These are phyloP conservation scores for Saguinus imperator DNA, from an alignment of 2,113 vertebrate genomes.

Conservation along the genomic window DNA sequence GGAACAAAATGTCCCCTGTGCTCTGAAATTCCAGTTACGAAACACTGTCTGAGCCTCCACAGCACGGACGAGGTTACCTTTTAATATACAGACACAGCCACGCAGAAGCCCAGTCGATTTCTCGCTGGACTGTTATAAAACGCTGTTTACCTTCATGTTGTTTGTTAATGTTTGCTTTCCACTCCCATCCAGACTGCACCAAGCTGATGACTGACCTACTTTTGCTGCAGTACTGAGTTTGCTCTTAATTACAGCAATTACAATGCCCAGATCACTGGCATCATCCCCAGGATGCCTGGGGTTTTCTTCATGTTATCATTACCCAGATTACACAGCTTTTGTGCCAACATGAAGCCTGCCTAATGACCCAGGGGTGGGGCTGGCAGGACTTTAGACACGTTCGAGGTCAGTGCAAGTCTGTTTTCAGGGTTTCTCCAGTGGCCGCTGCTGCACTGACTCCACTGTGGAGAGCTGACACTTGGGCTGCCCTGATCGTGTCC, in stretches of 20 bases:
- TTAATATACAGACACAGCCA: background rate
- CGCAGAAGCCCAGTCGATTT: background rate
- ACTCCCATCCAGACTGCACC: constrained; percentile 70
- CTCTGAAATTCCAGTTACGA: background rate
- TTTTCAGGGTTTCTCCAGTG: background rate
- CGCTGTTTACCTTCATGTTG: constrained; percentile 51
- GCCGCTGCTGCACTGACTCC: background rate
- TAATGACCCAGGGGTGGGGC: constrained; percentile 71
- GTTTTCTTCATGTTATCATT: constrained; percentile 80
- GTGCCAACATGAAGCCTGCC: constrained; percentile 65
- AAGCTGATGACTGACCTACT: constrained; percentile 82
- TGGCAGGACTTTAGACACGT: constrained; percentile 18
- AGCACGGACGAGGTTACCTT: background rate
- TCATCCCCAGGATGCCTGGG: constrained; percentile 73
- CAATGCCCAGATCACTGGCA: constrained; percentile 76
- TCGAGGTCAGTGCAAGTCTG: background rate
- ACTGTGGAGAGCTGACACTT: background rate
- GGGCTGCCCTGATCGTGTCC: background rate
- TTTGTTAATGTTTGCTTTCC: constrained; percentile 50
- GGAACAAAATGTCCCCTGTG: background rate
- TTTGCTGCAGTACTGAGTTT: constrained; percentile 80
- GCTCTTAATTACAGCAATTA: constrained; percentile 86
- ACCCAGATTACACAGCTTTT: constrained; percentile 77
- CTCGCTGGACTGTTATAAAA: constrained; percentile 47
- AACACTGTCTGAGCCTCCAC: background rate